Conservation (phyloP, 1,140 invertebrate genomes). For the Fopius arisanus region DNA sequence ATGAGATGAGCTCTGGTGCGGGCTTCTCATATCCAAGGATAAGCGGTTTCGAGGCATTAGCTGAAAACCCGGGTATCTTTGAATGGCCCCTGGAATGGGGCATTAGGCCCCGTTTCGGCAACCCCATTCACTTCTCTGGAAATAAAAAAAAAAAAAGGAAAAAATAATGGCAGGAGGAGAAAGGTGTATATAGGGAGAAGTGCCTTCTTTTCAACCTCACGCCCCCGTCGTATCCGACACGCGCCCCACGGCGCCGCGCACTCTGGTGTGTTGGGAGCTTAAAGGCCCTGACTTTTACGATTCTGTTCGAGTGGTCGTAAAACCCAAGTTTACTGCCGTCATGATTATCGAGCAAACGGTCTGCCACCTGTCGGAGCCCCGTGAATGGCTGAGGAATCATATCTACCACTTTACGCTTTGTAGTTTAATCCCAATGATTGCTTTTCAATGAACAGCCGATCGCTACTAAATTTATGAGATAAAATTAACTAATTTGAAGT, state of each 20-base stretch:
- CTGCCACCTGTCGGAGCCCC: constrained; percentile 65
- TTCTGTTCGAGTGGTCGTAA: constrained; percentile 68
- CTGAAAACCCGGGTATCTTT: constrained; percentile 55
- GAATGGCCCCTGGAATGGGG: constrained; percentile 54
- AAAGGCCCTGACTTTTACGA: constrained; percentile 67
- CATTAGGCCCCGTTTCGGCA: constrained; percentile 59
- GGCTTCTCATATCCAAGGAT: not conserved
- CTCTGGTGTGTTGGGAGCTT: constrained; percentile 44
- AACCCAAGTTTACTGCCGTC: constrained; percentile 65
- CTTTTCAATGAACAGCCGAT: not conserved
- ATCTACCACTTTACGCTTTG: not conserved
- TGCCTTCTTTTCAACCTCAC: constrained; percentile 45
- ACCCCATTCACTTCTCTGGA: not conserved
- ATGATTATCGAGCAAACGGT: constrained; percentile 66
- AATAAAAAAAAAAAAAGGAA: not conserved
- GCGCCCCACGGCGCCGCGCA: constrained; percentile 53
- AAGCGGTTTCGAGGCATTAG: constrained; percentile 46
- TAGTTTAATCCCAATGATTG: not conserved
- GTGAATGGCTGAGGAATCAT: constrained; percentile 37
- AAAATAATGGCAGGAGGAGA: not conserved
- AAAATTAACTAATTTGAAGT: too few relatives aligned
- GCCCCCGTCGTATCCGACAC: constrained; percentile 63
- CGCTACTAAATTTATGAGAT: too few relatives aligned
- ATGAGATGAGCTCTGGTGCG: too few relatives aligned
- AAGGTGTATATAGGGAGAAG: not conserved